Conservation (phyloP, 2,113 vertebrate species). For the Lichenostomus cassidix region DNA sequence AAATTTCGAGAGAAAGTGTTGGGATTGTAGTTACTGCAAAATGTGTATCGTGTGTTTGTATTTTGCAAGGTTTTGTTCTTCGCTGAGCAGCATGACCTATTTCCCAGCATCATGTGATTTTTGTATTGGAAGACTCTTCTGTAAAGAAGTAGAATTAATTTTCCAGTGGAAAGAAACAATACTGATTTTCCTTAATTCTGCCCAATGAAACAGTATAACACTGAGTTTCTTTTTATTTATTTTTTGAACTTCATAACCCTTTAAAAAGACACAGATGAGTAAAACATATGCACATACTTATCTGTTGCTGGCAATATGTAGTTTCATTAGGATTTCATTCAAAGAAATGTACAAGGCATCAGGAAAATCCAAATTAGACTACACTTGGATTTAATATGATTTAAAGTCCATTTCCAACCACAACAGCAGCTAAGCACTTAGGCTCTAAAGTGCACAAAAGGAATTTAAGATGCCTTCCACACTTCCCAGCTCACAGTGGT, state of each 20-base stretch:
- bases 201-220: background rate
- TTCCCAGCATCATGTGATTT: constrained; percentile 43
- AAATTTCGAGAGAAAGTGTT: background rate
- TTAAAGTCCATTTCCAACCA: background rate
- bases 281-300: background rate
- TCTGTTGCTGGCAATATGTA: background rate
- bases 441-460: background rate
- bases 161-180: background rate
- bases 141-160: constrained; percentile 12
- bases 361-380: background rate
- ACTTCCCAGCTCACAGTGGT: background rate
- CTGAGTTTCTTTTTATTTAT: background rate
- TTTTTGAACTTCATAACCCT: background rate
- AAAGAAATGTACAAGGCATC: background rate
- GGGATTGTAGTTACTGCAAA: background rate
- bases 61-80: background rate
- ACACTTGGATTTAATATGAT: background rate
- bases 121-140: constrained; percentile 7
- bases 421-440: background rate
- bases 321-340: background rate
- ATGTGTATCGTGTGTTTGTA: background rate
- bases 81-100: constrained; percentile 11
- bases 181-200: background rate
- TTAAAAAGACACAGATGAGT: background rate
- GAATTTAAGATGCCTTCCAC: background rate